Evolutionary conservation across 1,140 invertebrate genomes (phyloP).

Genomic region (Aphis gossypii): DNA sequence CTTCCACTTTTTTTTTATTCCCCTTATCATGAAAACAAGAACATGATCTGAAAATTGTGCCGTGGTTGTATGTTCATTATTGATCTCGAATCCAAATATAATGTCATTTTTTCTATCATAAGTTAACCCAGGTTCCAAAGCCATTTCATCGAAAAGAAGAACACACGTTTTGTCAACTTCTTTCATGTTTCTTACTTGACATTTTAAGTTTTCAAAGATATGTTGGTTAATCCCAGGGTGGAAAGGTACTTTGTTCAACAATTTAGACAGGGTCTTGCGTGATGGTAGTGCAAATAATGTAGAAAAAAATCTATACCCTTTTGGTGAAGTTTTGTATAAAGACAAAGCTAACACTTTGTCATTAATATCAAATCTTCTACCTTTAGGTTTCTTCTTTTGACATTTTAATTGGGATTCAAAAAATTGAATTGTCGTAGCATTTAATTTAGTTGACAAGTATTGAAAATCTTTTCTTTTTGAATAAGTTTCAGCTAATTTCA

Average conservation of each 20-base stretch:
- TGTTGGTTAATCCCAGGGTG: background rate
- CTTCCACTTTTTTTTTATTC: constrained; percentile 15
- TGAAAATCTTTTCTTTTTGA: too few relatives aligned
- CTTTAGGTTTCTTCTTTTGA: too few relatives aligned
- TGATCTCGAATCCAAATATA: background rate
- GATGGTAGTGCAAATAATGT: too few relatives aligned
- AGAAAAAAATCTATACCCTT: too few relatives aligned
- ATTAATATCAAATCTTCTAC: too few relatives aligned
- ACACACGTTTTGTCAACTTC: background rate
- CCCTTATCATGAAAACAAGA: background rate
- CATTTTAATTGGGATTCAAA: too few relatives aligned
- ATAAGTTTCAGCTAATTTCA: too few relatives aligned
- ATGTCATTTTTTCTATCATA: background rate
- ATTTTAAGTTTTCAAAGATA: background rate
- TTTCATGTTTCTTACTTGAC: background rate
- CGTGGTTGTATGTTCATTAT: background rate
- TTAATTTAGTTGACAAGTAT: too few relatives aligned
- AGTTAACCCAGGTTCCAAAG: background rate
- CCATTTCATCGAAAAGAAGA: background rate
- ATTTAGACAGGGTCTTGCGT: too few relatives aligned
- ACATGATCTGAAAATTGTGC: constrained; percentile 1
- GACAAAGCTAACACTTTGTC: too few relatives aligned
- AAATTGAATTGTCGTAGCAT: too few relatives aligned
- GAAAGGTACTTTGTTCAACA: background rate
- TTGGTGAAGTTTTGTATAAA: too few relatives aligned